Evolutionary conservation across 1,140 invertebrate genomes (phyloP).

Genomic region (Cardiocondyla obscurior): DNA sequence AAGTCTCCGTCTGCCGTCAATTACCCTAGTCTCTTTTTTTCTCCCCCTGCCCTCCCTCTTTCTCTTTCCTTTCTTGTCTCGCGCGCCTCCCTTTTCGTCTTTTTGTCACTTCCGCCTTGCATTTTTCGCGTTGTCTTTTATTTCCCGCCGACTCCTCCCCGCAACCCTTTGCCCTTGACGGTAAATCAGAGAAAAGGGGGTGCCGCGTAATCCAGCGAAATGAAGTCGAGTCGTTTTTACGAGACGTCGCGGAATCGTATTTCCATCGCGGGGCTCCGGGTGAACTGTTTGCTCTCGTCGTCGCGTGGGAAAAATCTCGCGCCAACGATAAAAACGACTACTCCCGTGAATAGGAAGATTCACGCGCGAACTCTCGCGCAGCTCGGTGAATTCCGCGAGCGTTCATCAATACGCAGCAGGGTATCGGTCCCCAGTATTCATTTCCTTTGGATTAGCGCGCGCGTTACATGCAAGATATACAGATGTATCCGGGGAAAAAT

Average conservation of each 20-base stretch:
- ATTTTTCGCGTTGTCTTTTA: neutral
- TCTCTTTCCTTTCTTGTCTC: neutral
- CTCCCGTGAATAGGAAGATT: constrained; percentile 12
- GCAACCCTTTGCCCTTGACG: constrained; percentile 21
- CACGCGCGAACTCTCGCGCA: neutral
- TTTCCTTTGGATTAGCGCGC: constrained; percentile 41
- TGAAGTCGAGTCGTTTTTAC: constrained; percentile 50
- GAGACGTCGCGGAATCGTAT: constrained; percentile 43
- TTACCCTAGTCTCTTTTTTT: constrained; percentile 44
- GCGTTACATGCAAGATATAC: neutral
- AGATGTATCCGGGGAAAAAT: constrained; percentile 1
- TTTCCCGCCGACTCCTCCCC: neutral
- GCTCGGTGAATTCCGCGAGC: constrained; percentile 18
- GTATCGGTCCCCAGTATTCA: constrained; percentile 33
- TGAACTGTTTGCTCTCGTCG: constrained; percentile 3
- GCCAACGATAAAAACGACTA: constrained; percentile 19
- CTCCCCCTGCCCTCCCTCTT: neutral
- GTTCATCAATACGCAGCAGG: constrained; percentile 17
- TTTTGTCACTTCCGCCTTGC: neutral
- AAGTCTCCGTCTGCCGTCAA: constrained; percentile 48
- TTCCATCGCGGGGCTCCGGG: constrained; percentile 6
- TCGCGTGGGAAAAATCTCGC: constrained; percentile 21
- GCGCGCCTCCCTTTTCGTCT: constrained; percentile 13
- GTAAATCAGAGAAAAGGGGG: constrained; percentile 37
- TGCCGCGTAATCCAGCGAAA: constrained; percentile 42